Percentiles rank a stretch among this genome's conserved stretches.
Conservation (phyloP, 2,797 vertebrate genomes). For the Sebastiscus albofasciatus region DNA sequence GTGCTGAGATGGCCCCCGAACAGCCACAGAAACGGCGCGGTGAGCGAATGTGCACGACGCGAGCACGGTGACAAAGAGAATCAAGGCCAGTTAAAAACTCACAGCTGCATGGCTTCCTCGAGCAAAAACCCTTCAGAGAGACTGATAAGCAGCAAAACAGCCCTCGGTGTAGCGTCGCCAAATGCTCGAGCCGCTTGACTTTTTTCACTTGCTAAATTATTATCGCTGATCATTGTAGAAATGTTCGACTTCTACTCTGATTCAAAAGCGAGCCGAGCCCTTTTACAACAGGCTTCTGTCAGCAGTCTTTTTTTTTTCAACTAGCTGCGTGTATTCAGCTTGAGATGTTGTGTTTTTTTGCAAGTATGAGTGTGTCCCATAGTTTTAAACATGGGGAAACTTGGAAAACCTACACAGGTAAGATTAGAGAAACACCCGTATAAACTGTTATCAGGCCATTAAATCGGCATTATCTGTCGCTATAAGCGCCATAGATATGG, state of each 20-base stretch:
- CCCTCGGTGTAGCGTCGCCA: no score
- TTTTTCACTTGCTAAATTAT: neutral
- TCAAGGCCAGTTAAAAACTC: constrained; percentile 19
- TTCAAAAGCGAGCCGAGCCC: neutral
- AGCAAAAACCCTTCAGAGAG: constrained; percentile 2
- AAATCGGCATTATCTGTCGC: no score
- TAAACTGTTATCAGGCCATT: no score
- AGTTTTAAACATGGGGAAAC: neutral
- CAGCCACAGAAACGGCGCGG: constrained; percentile 59
- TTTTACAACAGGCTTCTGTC: neutral
- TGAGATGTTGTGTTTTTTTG: neutral
- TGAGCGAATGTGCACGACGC: constrained; percentile 48
- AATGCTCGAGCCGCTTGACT: neutral
- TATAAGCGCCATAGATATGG: no score
- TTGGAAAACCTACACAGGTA: neutral
- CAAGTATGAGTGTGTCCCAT: neutral
- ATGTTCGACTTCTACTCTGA: neutral
- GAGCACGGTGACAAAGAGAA: constrained; percentile 38
- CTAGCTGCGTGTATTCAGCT: neutral
- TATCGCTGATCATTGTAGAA: neutral
- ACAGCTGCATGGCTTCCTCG: constrained; percentile 49
- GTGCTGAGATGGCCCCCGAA: constrained; percentile 57
- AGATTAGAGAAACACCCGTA: neutral
- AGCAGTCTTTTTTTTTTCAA: neutral
- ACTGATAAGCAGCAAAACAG: constrained; percentile 31